Evolutionary conservation across 2,797 vertebrate genomes (phyloP).

Genomic region (Australoheros facetus): DNA sequence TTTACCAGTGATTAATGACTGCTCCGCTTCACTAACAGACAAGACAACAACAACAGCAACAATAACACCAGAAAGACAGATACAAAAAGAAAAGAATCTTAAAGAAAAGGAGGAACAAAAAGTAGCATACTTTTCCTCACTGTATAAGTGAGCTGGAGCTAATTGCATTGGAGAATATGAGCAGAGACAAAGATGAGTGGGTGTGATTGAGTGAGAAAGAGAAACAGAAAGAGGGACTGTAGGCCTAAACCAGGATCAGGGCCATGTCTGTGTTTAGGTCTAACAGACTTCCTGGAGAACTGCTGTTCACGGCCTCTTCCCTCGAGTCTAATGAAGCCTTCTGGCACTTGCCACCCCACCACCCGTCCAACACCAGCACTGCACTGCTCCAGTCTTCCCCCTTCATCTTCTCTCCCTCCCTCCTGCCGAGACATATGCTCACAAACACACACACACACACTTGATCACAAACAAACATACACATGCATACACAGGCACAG

Average conservation of each 20-base stretch:
- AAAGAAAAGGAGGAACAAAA: conserved; percentile 29
- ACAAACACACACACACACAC: conserved; percentile 33
- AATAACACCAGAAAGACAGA: conserved; percentile 58
- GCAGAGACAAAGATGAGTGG: conserved; percentile 17
- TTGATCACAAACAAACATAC: conserved; percentile 47
- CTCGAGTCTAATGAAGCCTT: conserved; percentile 75
- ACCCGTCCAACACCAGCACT: conserved; percentile 63
- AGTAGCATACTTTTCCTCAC: not conserved
- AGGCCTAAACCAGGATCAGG: conserved; percentile 65
- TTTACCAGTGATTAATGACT: conserved; percentile 79
- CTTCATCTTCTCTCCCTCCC: conserved; percentile 51
- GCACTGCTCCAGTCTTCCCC: conserved; percentile 50
- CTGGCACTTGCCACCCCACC: conserved; percentile 68
- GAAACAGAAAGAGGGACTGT: conserved; percentile 38
- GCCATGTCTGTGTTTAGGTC: conserved; percentile 70
- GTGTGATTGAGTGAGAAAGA: conserved; percentile 33
- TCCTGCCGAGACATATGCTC: conserved; percentile 58
- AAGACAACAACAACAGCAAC: conserved; percentile 66
- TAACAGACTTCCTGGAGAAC: conserved; percentile 72
- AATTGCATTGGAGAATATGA: conserved; percentile 42
- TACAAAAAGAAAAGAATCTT: not conserved
- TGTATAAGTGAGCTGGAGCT: conserved; percentile 40
- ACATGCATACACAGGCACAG: conserved; percentile 39
- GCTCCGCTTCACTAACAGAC: conserved; percentile 69
- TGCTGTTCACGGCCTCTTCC: conserved; percentile 65